Conservation (phyloP, 2,113 vertebrate genomes). For the Nannobrachium achirus region DNA sequence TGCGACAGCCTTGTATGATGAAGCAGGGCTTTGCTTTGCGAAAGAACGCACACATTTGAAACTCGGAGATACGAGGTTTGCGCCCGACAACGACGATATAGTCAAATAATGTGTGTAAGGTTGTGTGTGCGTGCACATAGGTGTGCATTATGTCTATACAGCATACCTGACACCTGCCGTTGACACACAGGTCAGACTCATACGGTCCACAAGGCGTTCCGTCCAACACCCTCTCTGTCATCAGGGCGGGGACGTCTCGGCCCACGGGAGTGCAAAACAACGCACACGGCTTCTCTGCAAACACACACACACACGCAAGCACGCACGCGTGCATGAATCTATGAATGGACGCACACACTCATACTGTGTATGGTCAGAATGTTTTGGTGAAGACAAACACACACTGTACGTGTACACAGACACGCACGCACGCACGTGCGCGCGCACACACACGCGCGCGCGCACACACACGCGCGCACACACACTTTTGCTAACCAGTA, state of each 20-base stretch:
- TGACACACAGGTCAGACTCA: constrained; percentile 92
- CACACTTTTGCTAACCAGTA: too few species aligned
- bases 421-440: background rate
- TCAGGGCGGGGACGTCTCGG: constrained; percentile 84
- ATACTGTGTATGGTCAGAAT: too few species aligned
- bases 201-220: constrained; percentile 96
- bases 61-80: too few species aligned
- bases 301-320: constrained; percentile 35
- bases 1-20: too few species aligned
- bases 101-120: too few species aligned
- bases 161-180: constrained; percentile 91
- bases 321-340: too few species aligned
- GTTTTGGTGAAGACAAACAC: too few species aligned
- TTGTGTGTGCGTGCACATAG: background rate
- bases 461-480: background rate
- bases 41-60: too few species aligned
- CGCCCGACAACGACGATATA: too few species aligned
- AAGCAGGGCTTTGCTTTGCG: too few species aligned
- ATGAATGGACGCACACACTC: background rate
- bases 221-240: constrained; percentile 91
- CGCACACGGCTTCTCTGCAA: constrained; percentile 91
- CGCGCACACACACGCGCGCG: too few species aligned
- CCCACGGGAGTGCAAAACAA: constrained; percentile 90
- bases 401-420: background rate
- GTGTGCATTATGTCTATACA: background rate